Base-by-base conservation (phyloP, 2,888 invertebrate species). In the Cactoblastis cactorum region DNA sequence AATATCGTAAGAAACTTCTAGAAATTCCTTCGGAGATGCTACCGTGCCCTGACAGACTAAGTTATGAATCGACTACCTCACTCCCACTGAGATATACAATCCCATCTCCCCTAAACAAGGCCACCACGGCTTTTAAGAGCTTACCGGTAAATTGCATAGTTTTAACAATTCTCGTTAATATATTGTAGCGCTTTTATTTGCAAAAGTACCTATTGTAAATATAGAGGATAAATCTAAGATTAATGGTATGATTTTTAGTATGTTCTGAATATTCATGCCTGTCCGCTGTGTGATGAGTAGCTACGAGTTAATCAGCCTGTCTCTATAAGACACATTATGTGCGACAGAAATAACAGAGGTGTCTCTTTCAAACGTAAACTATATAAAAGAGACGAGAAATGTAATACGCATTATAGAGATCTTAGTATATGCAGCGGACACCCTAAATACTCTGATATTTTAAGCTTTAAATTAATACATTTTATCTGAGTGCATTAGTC, bases 21-120 rank as follows among this genome's bases (percentile, higher is more conserved):
- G 83, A 88, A 54, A 85, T 88, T 53, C 84, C 87, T 2, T 53
- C 59, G 14, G 81, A 83, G 53, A 73, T 81, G 71, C 65, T 88
- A 0, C 86, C 86, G 8, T 88, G 88, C 59, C 78, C 86, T 2
- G 81, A 77, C 50, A 77, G 79, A 58, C 64, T 84, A 52, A 75
- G 78, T 50, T 77, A 80, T 22, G 86, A 82, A 53, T 76, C 79
- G 1, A 79, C 84, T 0, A 83, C 74, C 35, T 84, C 85, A 0
- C 84, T 84, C n/a, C n/a, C n/a, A n/a, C n/a, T n/a, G n/a, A n/a
- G n/a, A n/a, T n/a, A n/a, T n/a, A n/a, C n/a, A n/a, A n/a, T n/a
- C n/a, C n/a, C n/a, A n/a, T n/a, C n/a, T n/a, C n/a, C n/a, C n/a
- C n/a, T n/a, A n/a, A n/a, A n/a, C n/a, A 80, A 83, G 62, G 71